Evolutionary conservation across 2,797 vertebrate genomes (phyloP).

Genomic region (Psittacula derbiana): DNA sequence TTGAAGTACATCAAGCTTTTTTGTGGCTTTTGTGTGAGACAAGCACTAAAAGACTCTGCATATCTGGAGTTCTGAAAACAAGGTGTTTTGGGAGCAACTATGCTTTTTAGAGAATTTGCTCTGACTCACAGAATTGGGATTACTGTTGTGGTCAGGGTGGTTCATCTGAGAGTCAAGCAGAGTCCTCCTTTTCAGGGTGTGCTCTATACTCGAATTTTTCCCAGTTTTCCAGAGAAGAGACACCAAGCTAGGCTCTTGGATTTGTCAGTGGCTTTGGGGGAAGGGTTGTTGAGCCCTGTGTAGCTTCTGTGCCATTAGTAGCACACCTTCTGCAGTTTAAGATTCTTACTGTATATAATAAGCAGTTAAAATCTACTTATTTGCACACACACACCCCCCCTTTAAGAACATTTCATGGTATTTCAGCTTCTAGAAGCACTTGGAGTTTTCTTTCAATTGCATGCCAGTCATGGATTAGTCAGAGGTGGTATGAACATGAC

Average conservation of each 20-base stretch:
- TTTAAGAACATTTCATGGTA: not conserved
- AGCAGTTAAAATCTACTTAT: not conserved
- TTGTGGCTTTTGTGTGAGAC: not conserved
- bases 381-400: not conserved
- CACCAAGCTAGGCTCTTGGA: not conserved
- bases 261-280: not conserved
- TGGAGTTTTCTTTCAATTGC: not conserved
- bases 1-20: not conserved
- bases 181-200: not conserved
- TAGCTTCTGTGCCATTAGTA: not conserved
- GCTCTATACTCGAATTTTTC: not conserved
- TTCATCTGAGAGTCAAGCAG: not conserved
- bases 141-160: not conserved
- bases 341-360: not conserved
- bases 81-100: not conserved
- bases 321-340: not conserved
- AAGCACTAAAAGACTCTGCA: accelerated
- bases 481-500: not conserved
- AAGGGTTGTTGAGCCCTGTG: not conserved
- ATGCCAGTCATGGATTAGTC: not conserved
- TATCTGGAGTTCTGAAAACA: not conserved
- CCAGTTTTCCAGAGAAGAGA: not conserved
- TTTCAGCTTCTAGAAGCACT: not conserved
- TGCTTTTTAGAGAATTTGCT: not conserved
- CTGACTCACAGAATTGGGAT: not conserved